A percentile compares a stretch with the other conserved stretches of the same genome.
These are phyloP conservation scores for Guaruba guarouba DNA, from an alignment of 2,113 vertebrate species.

Conservation along the genomic window DNA sequence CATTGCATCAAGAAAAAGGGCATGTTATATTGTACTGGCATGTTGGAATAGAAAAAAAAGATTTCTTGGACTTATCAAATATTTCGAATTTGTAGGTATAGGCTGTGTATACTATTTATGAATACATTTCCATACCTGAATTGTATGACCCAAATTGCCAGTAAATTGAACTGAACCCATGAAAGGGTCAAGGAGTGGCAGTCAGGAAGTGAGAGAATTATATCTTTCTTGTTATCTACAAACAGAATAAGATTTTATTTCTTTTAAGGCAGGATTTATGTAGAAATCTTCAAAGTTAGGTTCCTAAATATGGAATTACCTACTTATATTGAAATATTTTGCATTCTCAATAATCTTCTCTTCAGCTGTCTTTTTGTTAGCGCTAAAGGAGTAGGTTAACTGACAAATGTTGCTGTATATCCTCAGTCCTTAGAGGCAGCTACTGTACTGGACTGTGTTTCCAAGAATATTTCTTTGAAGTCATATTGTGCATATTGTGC, in stretches of 20 bases:
- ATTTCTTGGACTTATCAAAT: conserved; percentile 5
- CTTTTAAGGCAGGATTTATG: not conserved
- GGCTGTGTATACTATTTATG: not conserved
- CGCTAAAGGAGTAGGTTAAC: not conserved
- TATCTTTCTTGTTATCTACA: not conserved
- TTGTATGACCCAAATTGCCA: not conserved
- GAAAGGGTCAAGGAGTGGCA: not conserved
- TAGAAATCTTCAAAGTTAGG: not conserved
- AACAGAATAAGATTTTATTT: not conserved
- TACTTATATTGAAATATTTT: not conserved
- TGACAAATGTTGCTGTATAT: not conserved
- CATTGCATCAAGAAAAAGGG: conserved; percentile 17
- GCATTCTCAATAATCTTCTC: not conserved
- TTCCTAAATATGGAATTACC: not conserved
- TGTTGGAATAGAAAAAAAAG: not conserved
- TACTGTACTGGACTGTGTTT: not conserved
- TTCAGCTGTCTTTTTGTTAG: not conserved
- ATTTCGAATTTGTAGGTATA: not conserved
- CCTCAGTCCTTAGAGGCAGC: not conserved
- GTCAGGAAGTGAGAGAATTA: not conserved
- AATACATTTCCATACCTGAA: not conserved
- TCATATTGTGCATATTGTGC: not conserved
- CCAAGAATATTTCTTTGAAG: conserved; percentile 10
- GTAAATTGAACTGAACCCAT: not conserved
- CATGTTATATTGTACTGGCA: not conserved